Percentiles rank a stretch among this genome's conserved stretches.
These are phyloP conservation scores for Serranus cabrilla DNA, from an alignment of 2,797 vertebrate genomes.

Conservation along the genomic window DNA sequence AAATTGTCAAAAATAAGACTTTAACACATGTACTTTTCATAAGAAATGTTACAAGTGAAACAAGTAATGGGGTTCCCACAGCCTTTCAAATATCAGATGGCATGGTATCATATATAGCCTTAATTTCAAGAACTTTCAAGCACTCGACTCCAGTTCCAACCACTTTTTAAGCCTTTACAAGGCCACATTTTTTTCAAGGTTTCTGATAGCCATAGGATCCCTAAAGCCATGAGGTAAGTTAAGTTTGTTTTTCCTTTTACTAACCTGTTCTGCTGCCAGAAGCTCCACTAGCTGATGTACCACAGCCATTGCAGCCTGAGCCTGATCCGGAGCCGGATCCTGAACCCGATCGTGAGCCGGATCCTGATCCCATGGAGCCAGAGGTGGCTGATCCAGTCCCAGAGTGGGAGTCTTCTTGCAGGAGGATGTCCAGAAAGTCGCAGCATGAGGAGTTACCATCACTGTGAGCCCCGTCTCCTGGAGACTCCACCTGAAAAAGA, in stretches of 20 bases:
- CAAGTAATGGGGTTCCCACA: too few species aligned
- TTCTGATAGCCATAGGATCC: too few species aligned
- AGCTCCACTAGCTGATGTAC: constrained; percentile 83
- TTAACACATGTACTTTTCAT: too few species aligned
- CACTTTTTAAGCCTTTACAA: too few species aligned
- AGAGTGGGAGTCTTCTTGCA: constrained; percentile 90
- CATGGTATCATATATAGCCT: too few species aligned
- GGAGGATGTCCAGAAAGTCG: constrained; percentile 90
- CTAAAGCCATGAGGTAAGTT: too few species aligned
- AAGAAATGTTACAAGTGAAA: not conserved
- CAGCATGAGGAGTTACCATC: constrained; percentile 90
- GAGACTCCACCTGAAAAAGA: constrained; percentile 67
- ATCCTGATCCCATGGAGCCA: constrained; percentile 90
- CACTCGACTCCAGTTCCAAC: too few species aligned
- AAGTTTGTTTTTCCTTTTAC: constrained; percentile 19
- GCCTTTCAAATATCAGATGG: too few species aligned
- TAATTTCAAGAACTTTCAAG: too few species aligned
- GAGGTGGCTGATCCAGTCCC: constrained; percentile 91
- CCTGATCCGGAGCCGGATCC: constrained; percentile 83
- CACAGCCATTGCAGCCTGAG: constrained; percentile 88
- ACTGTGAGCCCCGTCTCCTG: constrained; percentile 82
- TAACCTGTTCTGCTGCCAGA: constrained; percentile 90
- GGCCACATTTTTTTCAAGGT: too few species aligned
- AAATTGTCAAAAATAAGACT: not conserved
- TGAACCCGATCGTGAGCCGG: constrained; percentile 88